A percentile compares a stretch with the other conserved stretches of the same genome.
Evolutionary conservation across 2,113 vertebrate genomes (phyloP).

Genomic region (Orthochromis malagaraziensis): DNA sequence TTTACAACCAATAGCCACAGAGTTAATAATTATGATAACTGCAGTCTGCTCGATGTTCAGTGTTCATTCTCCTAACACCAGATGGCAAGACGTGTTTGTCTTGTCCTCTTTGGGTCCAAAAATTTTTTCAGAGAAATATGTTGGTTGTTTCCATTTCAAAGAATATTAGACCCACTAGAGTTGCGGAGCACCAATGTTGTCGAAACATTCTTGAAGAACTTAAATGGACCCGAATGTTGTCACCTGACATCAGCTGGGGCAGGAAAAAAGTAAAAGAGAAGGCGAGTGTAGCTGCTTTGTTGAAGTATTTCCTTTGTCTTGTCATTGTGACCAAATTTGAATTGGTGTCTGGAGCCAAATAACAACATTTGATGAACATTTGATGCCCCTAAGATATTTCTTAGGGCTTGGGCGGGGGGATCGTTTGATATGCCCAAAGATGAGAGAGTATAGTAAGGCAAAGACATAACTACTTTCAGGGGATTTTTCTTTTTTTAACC

Average conservation of each 20-base stretch:
- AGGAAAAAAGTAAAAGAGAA: conserved; percentile 1
- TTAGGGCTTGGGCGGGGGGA: not conserved
- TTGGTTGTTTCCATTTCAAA: not conserved
- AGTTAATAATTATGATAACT: conserved; percentile 66
- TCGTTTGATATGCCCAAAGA: conserved; percentile 53
- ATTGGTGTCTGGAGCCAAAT: not conserved
- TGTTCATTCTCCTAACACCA: conserved; percentile 4
- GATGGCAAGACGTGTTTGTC: not conserved
- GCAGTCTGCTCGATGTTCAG: conserved; percentile 43
- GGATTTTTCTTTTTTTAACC: conserved; percentile 53
- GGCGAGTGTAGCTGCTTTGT: conserved; percentile 31
- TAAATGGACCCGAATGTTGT: conserved; percentile 1
- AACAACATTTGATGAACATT: conserved; percentile 12
- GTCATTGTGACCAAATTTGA: not conserved
- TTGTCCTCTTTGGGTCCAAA: conserved; percentile 40
- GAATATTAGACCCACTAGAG: not conserved
- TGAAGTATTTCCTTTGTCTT: conserved; percentile 10
- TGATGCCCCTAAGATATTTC: not conserved
- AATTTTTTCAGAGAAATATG: not conserved
- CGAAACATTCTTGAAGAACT: conserved; percentile 17
- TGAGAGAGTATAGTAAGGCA: conserved; percentile 68
- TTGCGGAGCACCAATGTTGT: conserved; percentile 45
- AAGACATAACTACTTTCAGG: conserved; percentile 68
- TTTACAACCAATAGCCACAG: conserved; percentile 76
- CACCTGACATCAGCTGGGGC: conserved; percentile 19